phyloP scores from a whole-genome alignment of 1,140 invertebrate genomes.

The Ooceraea biroi region DNA sequence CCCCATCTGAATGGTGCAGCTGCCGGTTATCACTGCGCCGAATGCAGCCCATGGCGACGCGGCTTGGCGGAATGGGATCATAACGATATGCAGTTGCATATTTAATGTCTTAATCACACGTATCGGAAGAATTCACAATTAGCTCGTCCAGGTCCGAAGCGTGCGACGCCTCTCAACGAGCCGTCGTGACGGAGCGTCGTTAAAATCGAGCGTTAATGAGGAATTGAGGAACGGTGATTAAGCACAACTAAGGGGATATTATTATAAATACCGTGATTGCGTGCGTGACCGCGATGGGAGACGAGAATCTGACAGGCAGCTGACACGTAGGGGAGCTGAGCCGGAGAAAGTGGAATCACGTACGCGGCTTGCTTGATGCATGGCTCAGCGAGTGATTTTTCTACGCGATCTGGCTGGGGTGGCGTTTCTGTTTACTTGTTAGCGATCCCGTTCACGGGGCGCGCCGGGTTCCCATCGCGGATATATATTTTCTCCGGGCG shows the following conservation, averaged over 20 bases:
- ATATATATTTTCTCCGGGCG: slow-evolving; percentile 77
- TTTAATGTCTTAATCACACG: slow-evolving; percentile 66
- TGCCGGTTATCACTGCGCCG: slow-evolving; percentile 77
- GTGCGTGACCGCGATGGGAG: background rate
- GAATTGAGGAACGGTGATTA: background rate
- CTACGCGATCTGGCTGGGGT: background rate
- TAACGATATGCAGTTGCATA: slow-evolving; percentile 63
- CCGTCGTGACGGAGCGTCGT: background rate
- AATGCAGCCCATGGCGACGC: slow-evolving; percentile 67
- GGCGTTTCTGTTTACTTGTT: slow-evolving; percentile 51
- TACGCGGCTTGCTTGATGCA: background rate
- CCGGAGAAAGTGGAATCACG: too few relatives aligned
- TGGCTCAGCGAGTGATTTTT: background rate
- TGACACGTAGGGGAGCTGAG: too few relatives aligned
- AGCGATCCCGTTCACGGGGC: slow-evolving; percentile 40
- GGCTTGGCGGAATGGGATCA: slow-evolving; percentile 37
- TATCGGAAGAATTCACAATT: slow-evolving; percentile 1
- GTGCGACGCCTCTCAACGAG: background rate
- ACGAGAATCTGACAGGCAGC: background rate
- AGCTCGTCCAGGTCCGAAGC: background rate
- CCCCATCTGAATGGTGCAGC: slow-evolving; percentile 66
- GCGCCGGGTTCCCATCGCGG: slow-evolving; percentile 69
- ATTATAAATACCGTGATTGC: background rate
- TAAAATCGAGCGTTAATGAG: background rate
- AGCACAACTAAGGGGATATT: background rate